phyloP scores from a whole-genome alignment of 2,888 invertebrate genomes.

The Eupithecia insigniata region DNA sequence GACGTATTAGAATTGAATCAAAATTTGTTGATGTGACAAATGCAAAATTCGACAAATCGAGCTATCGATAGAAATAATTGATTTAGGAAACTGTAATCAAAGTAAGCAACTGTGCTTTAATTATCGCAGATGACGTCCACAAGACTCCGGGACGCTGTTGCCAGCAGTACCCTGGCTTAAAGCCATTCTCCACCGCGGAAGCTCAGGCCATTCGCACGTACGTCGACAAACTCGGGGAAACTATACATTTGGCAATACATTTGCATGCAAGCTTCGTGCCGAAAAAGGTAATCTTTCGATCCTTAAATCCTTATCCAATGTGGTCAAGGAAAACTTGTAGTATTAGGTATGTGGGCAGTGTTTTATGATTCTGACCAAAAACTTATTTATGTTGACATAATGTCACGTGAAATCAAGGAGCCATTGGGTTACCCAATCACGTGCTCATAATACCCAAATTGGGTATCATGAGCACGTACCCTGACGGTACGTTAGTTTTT shows the following conservation, averaged over 20 bases:
- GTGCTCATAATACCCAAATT: not conserved
- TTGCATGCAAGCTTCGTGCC: constrained; percentile 71
- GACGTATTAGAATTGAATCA: not conserved
- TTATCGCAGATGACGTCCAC: constrained; percentile 67
- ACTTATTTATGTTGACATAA: not conserved
- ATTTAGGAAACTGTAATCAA: not conserved
- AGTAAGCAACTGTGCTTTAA: not conserved
- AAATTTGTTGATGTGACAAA: not conserved
- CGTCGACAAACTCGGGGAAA: constrained; percentile 63
- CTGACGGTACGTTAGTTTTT: not conserved
- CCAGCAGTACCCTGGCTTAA: constrained; percentile 70
- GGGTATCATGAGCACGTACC: not conserved
- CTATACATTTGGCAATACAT: constrained; percentile 68
- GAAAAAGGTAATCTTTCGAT: constrained; percentile 61
- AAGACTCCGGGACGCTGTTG: constrained; percentile 71
- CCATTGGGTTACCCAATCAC: not conserved
- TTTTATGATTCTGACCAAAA: constrained; percentile 2
- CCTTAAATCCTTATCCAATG: not conserved
- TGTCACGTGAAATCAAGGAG: not conserved
- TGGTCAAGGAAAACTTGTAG: constrained; percentile 1
- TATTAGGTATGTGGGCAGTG: not conserved
- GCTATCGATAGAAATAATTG: not conserved
- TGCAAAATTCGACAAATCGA: not conserved
- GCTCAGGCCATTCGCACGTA: constrained; percentile 70
- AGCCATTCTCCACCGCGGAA: constrained; percentile 72